Conservation (phyloP, 2,797 vertebrate genomes). For the Hemibagrus guttatus region DNA sequence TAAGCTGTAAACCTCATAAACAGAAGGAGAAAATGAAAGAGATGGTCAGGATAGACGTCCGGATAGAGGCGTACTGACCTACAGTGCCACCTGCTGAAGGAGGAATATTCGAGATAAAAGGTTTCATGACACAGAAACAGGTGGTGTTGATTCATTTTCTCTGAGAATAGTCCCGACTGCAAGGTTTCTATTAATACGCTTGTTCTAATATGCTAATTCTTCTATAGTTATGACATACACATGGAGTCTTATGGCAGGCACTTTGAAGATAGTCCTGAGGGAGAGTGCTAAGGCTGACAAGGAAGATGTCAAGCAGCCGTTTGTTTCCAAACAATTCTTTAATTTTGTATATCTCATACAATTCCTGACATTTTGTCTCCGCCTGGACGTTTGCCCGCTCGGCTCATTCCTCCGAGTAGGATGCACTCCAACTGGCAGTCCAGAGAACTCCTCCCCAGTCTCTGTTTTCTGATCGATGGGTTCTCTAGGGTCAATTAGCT, state of each 20-base stretch:
- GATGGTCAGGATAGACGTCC: not conserved
- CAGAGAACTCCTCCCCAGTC: slow-evolving; percentile 15
- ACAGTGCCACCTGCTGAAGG: slow-evolving; percentile 71
- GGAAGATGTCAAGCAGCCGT: not conserved
- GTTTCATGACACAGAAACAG: not conserved
- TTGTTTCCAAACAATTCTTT: not conserved
- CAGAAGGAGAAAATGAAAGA: not conserved
- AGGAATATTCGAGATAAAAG: slow-evolving; percentile 11
- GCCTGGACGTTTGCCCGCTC: too few species aligned
- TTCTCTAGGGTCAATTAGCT: slow-evolving; percentile 39
- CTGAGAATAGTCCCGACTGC: not conserved
- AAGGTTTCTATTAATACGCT: not conserved
- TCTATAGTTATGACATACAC: not conserved
- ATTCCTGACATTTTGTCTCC: not conserved
- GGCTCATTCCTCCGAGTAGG: slow-evolving; percentile 1
- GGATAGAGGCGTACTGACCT: slow-evolving; percentile 9
- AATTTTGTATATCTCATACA: not conserved
- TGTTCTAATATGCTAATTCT: not conserved
- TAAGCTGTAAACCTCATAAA: slow-evolving; percentile 44
- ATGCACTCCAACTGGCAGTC: slow-evolving; percentile 9
- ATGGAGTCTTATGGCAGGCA: not conserved
- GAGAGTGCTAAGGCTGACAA: not conserved
- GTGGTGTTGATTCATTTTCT: not conserved
- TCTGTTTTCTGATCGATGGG: slow-evolving; percentile 49
- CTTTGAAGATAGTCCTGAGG: too few species aligned